These are phyloP conservation scores for Apotomis capreana DNA, from an alignment of 2,888 invertebrate species.

Conservation along the genomic window DNA sequence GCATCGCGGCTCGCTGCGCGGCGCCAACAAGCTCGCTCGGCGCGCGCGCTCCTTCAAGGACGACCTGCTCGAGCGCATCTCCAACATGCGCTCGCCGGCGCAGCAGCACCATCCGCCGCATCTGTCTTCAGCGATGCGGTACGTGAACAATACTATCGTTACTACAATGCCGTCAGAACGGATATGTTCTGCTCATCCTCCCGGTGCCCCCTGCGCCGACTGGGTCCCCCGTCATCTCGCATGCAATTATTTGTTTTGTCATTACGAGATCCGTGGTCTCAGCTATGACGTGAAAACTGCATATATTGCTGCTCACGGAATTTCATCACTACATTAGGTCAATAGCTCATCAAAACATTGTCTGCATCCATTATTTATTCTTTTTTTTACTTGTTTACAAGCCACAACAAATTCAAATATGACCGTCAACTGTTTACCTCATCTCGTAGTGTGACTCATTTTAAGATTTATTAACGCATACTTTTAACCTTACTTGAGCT, in stretches of 20 bases:
- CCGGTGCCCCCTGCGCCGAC: no score
- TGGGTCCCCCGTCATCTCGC: background rate
- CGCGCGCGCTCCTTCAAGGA: slow-evolving; percentile 96
- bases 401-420: background rate
- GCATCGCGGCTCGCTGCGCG: slow-evolving; percentile 90
- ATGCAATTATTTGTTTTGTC: background rate
- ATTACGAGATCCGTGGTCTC: no score
- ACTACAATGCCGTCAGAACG: slow-evolving; percentile 30
- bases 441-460: slow-evolving; percentile 27
- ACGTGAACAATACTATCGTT: slow-evolving; percentile 39
- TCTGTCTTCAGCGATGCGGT: slow-evolving; percentile 77
- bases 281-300: background rate
- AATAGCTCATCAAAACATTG: background rate
- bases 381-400: slow-evolving; percentile 1
- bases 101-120: slow-evolving; percentile 81
- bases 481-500: slow-evolving; percentile 13
- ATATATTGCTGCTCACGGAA: background rate
- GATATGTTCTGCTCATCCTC: background rate
- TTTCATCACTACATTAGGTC: background rate
- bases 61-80: slow-evolving; percentile 95
- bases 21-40: slow-evolving; percentile 91
- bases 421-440: slow-evolving; percentile 31
- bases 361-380: background rate
- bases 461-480: slow-evolving; percentile 15
- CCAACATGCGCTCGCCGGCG: slow-evolving; percentile 93